phyloP scores from a whole-genome alignment of 2,888 invertebrate species.

The Lottia scabra region DNA sequence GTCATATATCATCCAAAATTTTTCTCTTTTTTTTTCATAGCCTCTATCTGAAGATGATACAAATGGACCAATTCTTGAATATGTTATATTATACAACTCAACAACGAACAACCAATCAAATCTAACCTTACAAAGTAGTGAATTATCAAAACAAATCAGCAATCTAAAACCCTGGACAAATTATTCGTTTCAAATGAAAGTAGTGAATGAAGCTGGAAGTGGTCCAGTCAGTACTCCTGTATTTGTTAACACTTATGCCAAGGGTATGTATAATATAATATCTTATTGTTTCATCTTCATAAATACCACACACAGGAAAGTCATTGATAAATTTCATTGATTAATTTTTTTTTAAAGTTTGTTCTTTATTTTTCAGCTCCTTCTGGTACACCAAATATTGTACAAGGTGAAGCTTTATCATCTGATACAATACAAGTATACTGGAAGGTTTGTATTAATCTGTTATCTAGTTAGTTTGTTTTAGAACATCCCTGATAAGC shows the following conservation, averaged over 20 bases:
- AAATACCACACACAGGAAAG: too few species aligned
- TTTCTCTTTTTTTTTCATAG: too few species aligned
- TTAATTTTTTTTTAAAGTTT: too few species aligned
- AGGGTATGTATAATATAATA: conserved; percentile 35
- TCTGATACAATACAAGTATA: conserved; percentile 27
- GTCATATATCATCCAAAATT: too few species aligned
- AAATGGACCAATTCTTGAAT: conserved; percentile 31
- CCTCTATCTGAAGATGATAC: conserved; percentile 4
- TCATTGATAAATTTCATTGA: too few species aligned
- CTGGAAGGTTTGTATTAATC: conserved; percentile 35
- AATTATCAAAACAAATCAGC: conserved; percentile 23
- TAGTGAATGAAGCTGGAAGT: conserved; percentile 50
- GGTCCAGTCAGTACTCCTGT: conserved; percentile 39
- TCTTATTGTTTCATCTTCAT: too few species aligned
- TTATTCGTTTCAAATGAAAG: conserved; percentile 45
- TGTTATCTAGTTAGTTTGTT: too few species aligned
- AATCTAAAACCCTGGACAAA: conserved; percentile 51
- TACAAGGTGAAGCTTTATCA: conserved; percentile 28
- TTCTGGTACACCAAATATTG: conserved; percentile 30
- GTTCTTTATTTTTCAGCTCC: conserved; percentile 32
- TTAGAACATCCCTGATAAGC: too few species aligned
- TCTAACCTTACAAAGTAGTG: conserved; percentile 13
- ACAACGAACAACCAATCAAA: background rate
- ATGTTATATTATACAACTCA: conserved; percentile 9
- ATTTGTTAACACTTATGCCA: conserved; percentile 40